Base-by-base conservation (phyloP, 92 coral and sea anemone genomes). In the Virgularia gustaviana region DNA sequence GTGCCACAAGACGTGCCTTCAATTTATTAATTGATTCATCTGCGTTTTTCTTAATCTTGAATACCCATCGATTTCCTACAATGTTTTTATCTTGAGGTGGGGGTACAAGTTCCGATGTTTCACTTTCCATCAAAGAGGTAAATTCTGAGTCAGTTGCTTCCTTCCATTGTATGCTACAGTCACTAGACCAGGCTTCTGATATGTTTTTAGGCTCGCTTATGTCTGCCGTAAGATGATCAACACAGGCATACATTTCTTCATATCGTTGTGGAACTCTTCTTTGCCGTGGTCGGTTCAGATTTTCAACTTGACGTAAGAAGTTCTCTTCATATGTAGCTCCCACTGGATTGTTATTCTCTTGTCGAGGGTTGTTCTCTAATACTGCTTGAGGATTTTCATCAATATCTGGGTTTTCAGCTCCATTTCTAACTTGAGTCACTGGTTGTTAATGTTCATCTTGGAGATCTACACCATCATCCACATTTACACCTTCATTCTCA, bases 21-120 rank as follows among this genome's bases (percentile, higher is more conserved):
- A 54, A 52, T 38, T 8, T 36, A 11, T 72, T 66, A 54, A 72
- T 13, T 54, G 32, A 3, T 58, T 74, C 73, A 53, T 62, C 75
- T 0, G 73, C 49, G 4, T 76, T 18, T 4, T 33, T 8, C 23
- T 64, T 76, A 2, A 63, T 65, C 52, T 22, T 23, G 51, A 51
- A 83, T 53, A 83, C 88, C 83, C 83, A 78, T 41, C 72, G 72
- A 28, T 77, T 60, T 1, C 88, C 83, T 9, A 83, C 80, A 35
- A 80, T 71, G 43, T 62, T 83, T 24, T 76, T 80, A 49, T 65
- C 71, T 27, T 72, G 29, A 2, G 88, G 83, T 53, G 78, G 77
- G 45, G 78, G 70, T 23, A 72, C 79, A 22, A 83, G 35, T 10
- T 83, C 83, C 83, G 80, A 78, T 3, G 72, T 83, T 28, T 77